phyloP scores from a whole-genome alignment of 2,113 vertebrate species.

The Pardalotus punctatus region DNA sequence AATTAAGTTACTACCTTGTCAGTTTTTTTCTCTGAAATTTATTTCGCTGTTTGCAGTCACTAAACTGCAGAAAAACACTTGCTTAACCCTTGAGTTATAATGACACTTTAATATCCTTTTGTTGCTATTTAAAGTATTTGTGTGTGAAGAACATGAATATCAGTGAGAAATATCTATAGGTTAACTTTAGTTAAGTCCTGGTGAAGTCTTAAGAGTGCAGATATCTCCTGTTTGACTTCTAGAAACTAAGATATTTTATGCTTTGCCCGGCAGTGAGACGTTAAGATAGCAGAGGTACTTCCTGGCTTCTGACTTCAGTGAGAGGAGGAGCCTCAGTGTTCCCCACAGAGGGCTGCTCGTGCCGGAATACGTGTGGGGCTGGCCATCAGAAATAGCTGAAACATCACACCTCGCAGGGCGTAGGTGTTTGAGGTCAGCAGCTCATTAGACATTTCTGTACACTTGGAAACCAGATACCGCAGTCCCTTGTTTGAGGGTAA shows the following conservation, averaged over 20 bases:
- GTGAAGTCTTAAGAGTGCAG: neutral
- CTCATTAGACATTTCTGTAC: neutral
- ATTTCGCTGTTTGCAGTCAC: neutral
- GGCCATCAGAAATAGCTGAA: neutral
- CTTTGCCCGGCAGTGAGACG: neutral
- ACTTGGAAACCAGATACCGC: neutral
- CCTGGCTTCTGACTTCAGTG: neutral
- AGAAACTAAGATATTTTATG: neutral
- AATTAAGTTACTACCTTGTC: neutral
- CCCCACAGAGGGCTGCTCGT: neutral
- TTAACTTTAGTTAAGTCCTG: neutral
- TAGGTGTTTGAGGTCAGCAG: conserved; percentile 1
- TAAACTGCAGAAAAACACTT: neutral
- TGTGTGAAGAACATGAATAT: neutral
- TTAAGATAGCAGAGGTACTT: neutral
- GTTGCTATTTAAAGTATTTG: neutral
- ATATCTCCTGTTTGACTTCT: neutral
- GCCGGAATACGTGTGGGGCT: neutral
- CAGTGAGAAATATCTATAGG: neutral
- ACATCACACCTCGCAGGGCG: neutral
- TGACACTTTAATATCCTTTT: neutral
- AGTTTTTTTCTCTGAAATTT: neutral
- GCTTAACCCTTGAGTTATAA: neutral
- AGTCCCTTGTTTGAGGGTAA: neutral
- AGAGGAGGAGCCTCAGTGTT: neutral